These are phyloP conservation scores for Phycodurus eques DNA, from an alignment of 2,113 vertebrate species.

Conservation along the genomic window DNA sequence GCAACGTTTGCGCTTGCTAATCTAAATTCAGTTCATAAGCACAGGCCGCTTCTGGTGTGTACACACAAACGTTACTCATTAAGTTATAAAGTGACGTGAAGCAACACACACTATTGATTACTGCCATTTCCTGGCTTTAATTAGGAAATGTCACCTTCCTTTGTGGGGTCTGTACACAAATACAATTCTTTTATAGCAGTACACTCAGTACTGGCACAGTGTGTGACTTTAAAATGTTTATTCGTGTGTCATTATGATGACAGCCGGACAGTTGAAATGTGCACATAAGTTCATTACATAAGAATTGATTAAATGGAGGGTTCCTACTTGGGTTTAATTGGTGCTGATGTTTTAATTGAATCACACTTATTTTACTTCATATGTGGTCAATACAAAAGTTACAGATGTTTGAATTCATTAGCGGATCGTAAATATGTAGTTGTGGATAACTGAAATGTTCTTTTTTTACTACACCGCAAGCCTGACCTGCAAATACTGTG, in stretches of 20 bases:
- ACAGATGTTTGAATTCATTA: no score
- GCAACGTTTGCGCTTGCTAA: background rate
- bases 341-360: background rate
- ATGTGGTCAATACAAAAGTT: no score
- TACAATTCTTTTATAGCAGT: conserved; percentile 18
- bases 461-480: no score
- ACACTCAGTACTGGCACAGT: background rate
- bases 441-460: no score
- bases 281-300: background rate
- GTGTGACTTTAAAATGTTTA: background rate
- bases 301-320: no score
- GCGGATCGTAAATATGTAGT: no score
- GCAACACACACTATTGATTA: conserved; percentile 29
- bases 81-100: conserved; percentile 12
- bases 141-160: conserved; percentile 2
- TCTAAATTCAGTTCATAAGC: conserved; percentile 16
- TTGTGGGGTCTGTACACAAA: conserved; percentile 7
- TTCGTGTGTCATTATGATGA: background rate
- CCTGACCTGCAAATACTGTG: no score
- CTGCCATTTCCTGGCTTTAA: conserved; percentile 33
- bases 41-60: background rate
- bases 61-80: conserved; percentile 23
- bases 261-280: background rate
- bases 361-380: background rate
- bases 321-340: background rate